A percentile compares a stretch with the other conserved stretches of the same genome.
phyloP scores from a whole-genome alignment of 2,797 vertebrate species.

The Rhadinocentrus ornatus region DNA sequence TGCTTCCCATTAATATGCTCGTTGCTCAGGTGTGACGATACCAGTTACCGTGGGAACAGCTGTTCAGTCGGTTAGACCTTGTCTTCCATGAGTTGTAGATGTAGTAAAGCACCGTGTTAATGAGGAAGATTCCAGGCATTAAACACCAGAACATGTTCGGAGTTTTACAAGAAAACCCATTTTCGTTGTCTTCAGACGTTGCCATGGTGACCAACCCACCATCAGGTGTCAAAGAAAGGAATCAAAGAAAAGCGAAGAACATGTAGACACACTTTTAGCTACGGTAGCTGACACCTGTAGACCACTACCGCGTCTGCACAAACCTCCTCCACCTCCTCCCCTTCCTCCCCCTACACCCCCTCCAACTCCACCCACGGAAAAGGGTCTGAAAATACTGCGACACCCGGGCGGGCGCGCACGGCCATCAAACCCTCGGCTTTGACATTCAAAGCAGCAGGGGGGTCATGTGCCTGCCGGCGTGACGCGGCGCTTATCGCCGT shows the following conservation, averaged over 20 bases:
- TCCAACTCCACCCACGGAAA: conserved; percentile 50
- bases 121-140: neutral
- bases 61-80: no score
- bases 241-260: no score
- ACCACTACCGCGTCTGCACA: no score
- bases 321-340: conserved; percentile 37
- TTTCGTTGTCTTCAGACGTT: no score
- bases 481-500: conserved; percentile 73
- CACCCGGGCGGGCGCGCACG: conserved; percentile 19
- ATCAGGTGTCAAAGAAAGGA: no score
- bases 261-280: no score
- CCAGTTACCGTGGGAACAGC: no score
- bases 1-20: neutral
- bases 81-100: neutral
- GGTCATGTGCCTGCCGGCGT: conserved; percentile 55
- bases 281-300: no score
- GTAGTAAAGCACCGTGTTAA: neutral
- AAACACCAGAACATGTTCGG: no score
- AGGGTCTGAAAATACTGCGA: conserved; percentile 71
- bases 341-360: conserved; percentile 23
- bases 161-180: no score
- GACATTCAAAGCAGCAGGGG: conserved; percentile 81
- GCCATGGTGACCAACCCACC: no score
- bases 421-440: conserved; percentile 65
- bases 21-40: no score